These are phyloP conservation scores for Lutra lutra DNA, from an alignment of 2,797 vertebrate genomes.

Conservation along the genomic window DNA sequence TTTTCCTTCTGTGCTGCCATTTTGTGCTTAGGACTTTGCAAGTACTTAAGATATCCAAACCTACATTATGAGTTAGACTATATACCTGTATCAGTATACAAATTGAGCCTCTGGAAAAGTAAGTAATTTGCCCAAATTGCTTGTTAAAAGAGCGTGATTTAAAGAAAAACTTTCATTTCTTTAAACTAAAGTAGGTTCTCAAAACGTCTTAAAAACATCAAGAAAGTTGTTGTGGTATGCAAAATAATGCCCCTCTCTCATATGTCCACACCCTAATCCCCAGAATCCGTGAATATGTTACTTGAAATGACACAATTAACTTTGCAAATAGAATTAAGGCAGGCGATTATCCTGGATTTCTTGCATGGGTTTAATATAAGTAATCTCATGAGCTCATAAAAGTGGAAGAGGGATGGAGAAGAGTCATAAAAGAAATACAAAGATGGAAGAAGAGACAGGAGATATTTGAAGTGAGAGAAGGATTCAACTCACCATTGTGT, in stretches of 20 bases:
- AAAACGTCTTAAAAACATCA: neutral
- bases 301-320: neutral
- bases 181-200: neutral
- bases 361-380: neutral
- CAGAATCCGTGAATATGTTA: too few species aligned
- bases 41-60: neutral
- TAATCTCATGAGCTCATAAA: neutral
- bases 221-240: neutral
- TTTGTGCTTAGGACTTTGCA: neutral
- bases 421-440: neutral
- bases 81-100: neutral
- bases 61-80: neutral
- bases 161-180: neutral
- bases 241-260: rapidly evolving
- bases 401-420: neutral
- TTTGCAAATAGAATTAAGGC: neutral
- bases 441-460: neutral
- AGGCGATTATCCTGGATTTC: neutral
- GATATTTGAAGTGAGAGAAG: neutral
- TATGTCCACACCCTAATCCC: neutral
- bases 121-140: neutral
- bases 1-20: neutral
- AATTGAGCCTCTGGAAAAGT: neutral
- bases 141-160: neutral
- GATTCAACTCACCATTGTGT: neutral